Evolutionary conservation across 1,140 invertebrate species (phyloP), one percentile per base, ranked within the genome.

Genomic region (Cardiocondyla obscurior): DNA sequence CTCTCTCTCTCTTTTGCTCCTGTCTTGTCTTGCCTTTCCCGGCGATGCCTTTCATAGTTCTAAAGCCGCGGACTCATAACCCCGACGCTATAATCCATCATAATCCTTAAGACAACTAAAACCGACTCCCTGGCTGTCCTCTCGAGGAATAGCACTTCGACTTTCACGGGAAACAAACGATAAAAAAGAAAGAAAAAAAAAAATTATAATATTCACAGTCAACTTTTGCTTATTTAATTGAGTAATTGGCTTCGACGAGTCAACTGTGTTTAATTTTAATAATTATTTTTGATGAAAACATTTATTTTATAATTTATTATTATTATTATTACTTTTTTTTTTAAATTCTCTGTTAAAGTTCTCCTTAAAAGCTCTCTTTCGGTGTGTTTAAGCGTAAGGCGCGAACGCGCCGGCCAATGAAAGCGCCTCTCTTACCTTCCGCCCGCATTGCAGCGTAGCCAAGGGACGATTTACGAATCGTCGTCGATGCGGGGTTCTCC

Each of bases 381-480:
- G 70, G 44, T 46, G 53, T 69, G 79, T 86, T 74, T 86, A 73
- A 82, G 85, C 84, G 16, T 42, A 19, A 67, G 79, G 86, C 82
- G 85, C 82, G 77, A 74, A 81, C 39, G 25, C 33, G 19, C 74
- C 5, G 57, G 42, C 86, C 69, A 87, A 87, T 84, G 28, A 83
- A 55, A 77, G 22, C 46, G 57, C 22, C 62, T 60, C 51, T 58
- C 81, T 82, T 65, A 51, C 42, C 77, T 88, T 81, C 28, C 73
- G 73, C 83, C 88, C 87, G 88, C 88, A 89, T 89, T 89, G 88
- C 88, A 89, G 88, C 53, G 72, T 65, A 81, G 74, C 77, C 84
- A 84, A 83, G 72, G 74, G 77, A 81, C 85, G 90, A 90, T 91
- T 90, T 91, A 90, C 87, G 85, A 91, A 91, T 91, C 74, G 84